These are phyloP conservation scores for Xylophagus ater DNA, from an alignment of 2,888 invertebrate species.

Conservation along the genomic window DNA sequence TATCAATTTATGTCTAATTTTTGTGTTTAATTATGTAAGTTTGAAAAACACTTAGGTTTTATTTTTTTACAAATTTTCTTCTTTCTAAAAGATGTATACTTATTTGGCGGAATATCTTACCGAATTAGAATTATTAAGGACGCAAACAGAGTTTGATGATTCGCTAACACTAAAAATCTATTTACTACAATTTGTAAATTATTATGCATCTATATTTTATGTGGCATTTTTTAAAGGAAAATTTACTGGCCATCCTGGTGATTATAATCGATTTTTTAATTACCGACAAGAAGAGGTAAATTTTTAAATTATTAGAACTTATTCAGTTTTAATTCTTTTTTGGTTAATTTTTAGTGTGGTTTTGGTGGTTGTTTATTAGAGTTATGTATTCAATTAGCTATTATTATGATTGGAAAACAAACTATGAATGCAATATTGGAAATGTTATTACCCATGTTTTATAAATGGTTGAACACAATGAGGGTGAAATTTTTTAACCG, in stretches of 20 bases:
- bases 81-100: slow-evolving; percentile 29
- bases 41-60: slow-evolving; percentile 4
- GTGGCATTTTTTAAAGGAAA: slow-evolving; percentile 86
- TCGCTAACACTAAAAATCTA: slow-evolving; percentile 90
- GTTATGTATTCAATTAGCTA: slow-evolving; percentile 83
- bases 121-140: slow-evolving; percentile 74
- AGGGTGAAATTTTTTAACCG: slow-evolving; percentile 43
- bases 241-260: slow-evolving; percentile 71
- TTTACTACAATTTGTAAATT: slow-evolving; percentile 89
- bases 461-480: slow-evolving; percentile 60
- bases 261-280: slow-evolving; percentile 62
- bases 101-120: slow-evolving; percentile 74
- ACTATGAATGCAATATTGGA: slow-evolving; percentile 82
- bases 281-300: slow-evolving; percentile 76
- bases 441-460: slow-evolving; percentile 70
- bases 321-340: background rate
- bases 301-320: slow-evolving; percentile 4
- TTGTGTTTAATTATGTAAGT: slow-evolving; percentile 72
- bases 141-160: slow-evolving; percentile 92
- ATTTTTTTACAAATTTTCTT: background rate
- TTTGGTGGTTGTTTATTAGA: slow-evolving; percentile 89
- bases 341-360: slow-evolving; percentile 54
- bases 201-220: slow-evolving; percentile 93
- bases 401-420: slow-evolving; percentile 95
- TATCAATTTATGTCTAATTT: slow-evolving; percentile 83